These are phyloP conservation scores for Clunio marinus DNA, from an alignment of 2,888 invertebrate species.

Conservation along the genomic window DNA sequence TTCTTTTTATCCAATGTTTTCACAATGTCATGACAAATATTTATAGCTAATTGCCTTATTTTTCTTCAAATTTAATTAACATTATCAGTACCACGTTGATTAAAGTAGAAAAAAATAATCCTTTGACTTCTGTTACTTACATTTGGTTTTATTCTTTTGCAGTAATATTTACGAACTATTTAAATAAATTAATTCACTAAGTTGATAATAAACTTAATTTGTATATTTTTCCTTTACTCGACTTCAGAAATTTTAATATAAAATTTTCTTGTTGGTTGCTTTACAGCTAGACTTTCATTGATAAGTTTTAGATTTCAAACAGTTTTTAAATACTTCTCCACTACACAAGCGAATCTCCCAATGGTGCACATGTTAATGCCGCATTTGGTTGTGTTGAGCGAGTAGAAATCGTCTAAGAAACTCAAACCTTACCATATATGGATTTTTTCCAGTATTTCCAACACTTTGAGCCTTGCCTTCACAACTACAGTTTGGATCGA, in stretches of 20 bases:
- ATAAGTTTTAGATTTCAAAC: constrained; percentile 24
- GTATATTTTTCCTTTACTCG: neutral
- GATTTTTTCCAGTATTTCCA: constrained; percentile 38
- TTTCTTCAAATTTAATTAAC: neutral
- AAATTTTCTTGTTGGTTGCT: constrained; percentile 16
- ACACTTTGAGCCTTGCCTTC: constrained; percentile 23
- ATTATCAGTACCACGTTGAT: constrained; percentile 6
- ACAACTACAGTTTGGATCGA: constrained; percentile 21
- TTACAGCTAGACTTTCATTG: constrained; percentile 37
- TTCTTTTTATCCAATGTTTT: no score
- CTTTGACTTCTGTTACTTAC: constrained; percentile 25
- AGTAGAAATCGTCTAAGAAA: constrained; percentile 34
- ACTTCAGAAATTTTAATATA: constrained; percentile 9
- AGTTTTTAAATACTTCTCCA: constrained; percentile 28
- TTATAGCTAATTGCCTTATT: no score
- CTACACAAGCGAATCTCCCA: constrained; percentile 8
- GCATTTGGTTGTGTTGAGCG: constrained; percentile 18
- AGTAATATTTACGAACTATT: no score
- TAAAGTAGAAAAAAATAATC: no score
- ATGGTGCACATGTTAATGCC: constrained; percentile 33
- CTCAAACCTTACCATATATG: constrained; percentile 35
- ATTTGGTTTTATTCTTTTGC: constrained; percentile 26
- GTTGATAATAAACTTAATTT: constrained; percentile 7
- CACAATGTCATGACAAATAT: no score
- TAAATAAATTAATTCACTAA: constrained; percentile 35